These are phyloP conservation scores for Chaenogobius annularis DNA, from an alignment of 2,113 vertebrate species.

Conservation along the genomic window DNA sequence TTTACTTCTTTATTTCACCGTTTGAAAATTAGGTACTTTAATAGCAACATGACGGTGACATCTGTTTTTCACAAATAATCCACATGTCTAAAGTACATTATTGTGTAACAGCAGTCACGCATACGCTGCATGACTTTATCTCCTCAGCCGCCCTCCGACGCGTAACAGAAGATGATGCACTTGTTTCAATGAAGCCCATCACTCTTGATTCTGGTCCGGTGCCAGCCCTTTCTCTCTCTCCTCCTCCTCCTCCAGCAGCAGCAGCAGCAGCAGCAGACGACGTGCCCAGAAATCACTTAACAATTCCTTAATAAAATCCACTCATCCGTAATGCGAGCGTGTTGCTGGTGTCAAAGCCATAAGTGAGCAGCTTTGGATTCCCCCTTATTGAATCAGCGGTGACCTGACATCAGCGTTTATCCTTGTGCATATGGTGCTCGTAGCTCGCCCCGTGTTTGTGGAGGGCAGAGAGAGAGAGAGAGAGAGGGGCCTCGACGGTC, in stretches of 20 bases:
- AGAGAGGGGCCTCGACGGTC: conserved; percentile 27
- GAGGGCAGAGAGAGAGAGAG: background rate
- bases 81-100: background rate
- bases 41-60: background rate
- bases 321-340: conserved; percentile 40
- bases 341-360: conserved; percentile 56
- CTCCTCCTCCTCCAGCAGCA: conserved; percentile 2
- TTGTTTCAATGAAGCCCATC: no score
- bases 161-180: conserved; percentile 9
- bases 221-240: no score
- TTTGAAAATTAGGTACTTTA: background rate
- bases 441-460: conserved; percentile 11
- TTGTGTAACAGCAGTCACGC: conserved; percentile 5
- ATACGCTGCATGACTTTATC: background rate
- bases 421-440: conserved; percentile 30
- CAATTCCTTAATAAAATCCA: conserved; percentile 56
- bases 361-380: conserved; percentile 14
- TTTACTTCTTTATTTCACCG: no score
- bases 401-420: conserved; percentile 31
- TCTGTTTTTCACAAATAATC: background rate
- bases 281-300: conserved; percentile 53
- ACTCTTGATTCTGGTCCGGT: no score
- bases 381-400: conserved; percentile 51
- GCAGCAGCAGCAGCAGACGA: conserved; percentile 26
- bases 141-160: background rate